Evolutionary conservation across 2,888 invertebrate genomes (phyloP).

Genomic region (Drosophila affinis): DNA sequence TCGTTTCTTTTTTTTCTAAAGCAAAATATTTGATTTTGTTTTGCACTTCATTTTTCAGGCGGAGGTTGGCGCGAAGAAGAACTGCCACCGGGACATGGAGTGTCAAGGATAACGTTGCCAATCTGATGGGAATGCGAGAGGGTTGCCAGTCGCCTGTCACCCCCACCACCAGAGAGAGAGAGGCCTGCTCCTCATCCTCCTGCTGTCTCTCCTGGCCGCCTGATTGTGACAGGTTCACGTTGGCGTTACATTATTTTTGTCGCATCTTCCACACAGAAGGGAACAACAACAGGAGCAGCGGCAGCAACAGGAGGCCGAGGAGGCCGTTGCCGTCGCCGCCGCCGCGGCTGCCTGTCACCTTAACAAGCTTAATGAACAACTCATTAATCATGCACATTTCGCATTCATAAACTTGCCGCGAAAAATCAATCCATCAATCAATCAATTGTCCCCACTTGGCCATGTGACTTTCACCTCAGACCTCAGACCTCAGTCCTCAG

Average conservation of each 20-base stretch:
- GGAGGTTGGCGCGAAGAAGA: conserved; percentile 26
- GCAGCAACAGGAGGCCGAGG: conserved; percentile 61
- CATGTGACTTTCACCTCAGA: conserved; percentile 55
- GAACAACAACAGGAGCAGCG: conserved; percentile 54
- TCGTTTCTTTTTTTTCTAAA: conserved; percentile 40
- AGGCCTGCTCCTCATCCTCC: neutral
- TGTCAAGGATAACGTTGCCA: conserved; percentile 67
- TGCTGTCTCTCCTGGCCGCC: conserved; percentile 10
- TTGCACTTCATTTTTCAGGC: conserved; percentile 75
- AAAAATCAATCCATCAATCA: conserved; percentile 74
- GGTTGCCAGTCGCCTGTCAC: conserved; percentile 36
- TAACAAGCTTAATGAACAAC: conserved; percentile 79
- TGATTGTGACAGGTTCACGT: conserved; percentile 52
- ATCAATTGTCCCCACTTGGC: conserved; percentile 65
- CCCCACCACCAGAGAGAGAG: neutral
- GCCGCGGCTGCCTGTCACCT: conserved; percentile 60
- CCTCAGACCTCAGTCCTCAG: no score
- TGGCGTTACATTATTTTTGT: conserved; percentile 48
- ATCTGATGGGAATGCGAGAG: conserved; percentile 52
- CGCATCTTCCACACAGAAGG: conserved; percentile 22
- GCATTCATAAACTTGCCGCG: conserved; percentile 72
- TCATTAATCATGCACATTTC: conserved; percentile 76
- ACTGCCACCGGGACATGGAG: conserved; percentile 62
- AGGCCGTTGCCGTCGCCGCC: neutral
- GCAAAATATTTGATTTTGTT: conserved; percentile 77